phyloP scores from a whole-genome alignment of 2,888 invertebrate species.

The Pseudococcus jackbeardsleyi region DNA sequence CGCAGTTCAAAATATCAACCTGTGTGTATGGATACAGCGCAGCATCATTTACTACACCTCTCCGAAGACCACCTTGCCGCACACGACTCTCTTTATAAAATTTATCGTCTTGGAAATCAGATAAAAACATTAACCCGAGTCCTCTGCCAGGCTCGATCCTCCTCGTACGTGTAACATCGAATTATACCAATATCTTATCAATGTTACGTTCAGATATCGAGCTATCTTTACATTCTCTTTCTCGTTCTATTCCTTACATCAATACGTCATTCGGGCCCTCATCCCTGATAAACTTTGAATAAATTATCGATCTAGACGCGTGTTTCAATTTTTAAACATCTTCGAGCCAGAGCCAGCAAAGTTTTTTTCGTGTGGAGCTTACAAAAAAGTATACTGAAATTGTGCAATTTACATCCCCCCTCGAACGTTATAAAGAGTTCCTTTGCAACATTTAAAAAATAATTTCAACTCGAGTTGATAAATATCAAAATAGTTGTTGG shows the following conservation, averaged over 20 bases:
- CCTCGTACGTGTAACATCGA: neutral
- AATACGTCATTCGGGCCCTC: neutral
- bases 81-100: neutral
- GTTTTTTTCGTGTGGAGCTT: no score
- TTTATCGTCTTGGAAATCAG: conserved; percentile 10
- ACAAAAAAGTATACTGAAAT: no score
- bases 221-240: neutral
- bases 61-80: neutral
- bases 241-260: neutral
- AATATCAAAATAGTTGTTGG: no score
- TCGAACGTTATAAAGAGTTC: no score
- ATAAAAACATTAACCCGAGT: neutral
- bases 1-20: neutral
- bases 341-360: neutral
- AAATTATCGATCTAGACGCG: neutral
- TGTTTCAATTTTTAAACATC: neutral
- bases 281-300: neutral
- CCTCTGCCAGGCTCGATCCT: neutral
- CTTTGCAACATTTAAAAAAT: no score
- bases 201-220: neutral
- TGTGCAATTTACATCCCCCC: no score
- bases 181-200: neutral
- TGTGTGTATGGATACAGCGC: neutral
- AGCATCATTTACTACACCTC: neutral
- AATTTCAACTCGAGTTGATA: no score